phyloP scores from a whole-genome alignment of 2,888 invertebrate genomes.

The Anarsia innoxiella region DNA sequence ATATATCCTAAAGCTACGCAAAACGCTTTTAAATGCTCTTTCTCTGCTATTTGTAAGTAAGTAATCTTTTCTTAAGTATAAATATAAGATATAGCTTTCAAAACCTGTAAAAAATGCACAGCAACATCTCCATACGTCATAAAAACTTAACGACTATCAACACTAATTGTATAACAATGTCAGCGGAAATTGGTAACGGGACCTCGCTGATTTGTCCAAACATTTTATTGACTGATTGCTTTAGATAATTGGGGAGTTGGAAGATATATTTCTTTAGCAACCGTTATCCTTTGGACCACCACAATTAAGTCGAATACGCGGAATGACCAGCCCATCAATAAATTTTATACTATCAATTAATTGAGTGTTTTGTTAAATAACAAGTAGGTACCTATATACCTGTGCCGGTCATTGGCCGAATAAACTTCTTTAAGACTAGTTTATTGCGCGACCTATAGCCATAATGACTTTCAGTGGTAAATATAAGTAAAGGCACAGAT shows the following conservation, averaged over 20 bases:
- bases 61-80: no score
- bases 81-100: no score
- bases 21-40: no score
- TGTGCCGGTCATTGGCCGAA: constrained; percentile 3
- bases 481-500: no score
- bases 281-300: constrained; percentile 4
- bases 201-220: constrained; percentile 4
- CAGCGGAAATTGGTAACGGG: constrained; percentile 8
- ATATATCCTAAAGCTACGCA: no score
- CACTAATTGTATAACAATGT: no score
- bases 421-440: not conserved
- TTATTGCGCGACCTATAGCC: not conserved
- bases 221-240: constrained; percentile 9
- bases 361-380: constrained; percentile 6
- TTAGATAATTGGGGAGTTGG: constrained; percentile 7
- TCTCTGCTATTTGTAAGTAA: no score
- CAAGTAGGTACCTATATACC: no score
- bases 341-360: constrained; percentile 13
- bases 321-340: constrained; percentile 9
- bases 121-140: no score
- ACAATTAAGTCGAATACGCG: constrained; percentile 8
- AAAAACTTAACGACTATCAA: no score
- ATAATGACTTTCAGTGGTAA: not conserved
- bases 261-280: not conserved
- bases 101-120: no score